A percentile compares a stretch with the other conserved stretches of the same genome.
Evolutionary conservation across 2,797 vertebrate species (phyloP).

Genomic region (Geotrypetes seraphini): DNA sequence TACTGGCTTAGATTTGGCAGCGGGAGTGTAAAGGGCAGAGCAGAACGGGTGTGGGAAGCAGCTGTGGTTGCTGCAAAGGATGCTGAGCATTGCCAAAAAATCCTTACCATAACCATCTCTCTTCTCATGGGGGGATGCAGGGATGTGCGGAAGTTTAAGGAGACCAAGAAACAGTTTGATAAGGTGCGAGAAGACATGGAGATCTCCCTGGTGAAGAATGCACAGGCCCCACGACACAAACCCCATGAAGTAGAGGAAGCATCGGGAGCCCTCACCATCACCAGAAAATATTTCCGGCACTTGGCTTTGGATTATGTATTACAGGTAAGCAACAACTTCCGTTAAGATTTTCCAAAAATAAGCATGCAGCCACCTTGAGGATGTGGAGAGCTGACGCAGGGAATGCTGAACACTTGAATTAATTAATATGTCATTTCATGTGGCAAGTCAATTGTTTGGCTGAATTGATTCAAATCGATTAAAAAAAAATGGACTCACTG

Average conservation of each 20-base stretch:
- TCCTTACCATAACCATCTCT: background rate
- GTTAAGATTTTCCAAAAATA: too few species aligned
- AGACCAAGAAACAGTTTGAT: slow-evolving; percentile 95
- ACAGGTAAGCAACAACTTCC: slow-evolving; percentile 70
- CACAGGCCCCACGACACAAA: slow-evolving; percentile 85
- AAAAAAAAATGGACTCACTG: too few species aligned
- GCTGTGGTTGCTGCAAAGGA: too few species aligned
- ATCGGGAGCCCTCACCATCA: slow-evolving; percentile 71
- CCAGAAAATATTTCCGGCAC: slow-evolving; percentile 88
- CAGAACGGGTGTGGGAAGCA: too few species aligned
- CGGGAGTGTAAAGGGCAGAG: too few species aligned
- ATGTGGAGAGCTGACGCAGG: too few species aligned
- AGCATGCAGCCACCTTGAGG: too few species aligned
- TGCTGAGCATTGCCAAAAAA: background rate
- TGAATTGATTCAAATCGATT: too few species aligned
- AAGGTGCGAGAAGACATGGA: slow-evolving; percentile 88
- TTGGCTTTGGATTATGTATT: slow-evolving; percentile 89
- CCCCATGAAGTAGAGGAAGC: slow-evolving; percentile 92
- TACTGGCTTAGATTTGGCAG: background rate
- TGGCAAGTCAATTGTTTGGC: too few species aligned
- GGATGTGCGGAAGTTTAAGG: slow-evolving; percentile 91
- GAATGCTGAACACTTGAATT: too few species aligned
- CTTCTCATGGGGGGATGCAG: slow-evolving; percentile 41
- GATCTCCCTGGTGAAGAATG: slow-evolving; percentile 86
- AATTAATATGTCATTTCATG: too few species aligned